Base-by-base conservation (phyloP, 1,140 invertebrate genomes). In the Drosophila busckii region DNA sequence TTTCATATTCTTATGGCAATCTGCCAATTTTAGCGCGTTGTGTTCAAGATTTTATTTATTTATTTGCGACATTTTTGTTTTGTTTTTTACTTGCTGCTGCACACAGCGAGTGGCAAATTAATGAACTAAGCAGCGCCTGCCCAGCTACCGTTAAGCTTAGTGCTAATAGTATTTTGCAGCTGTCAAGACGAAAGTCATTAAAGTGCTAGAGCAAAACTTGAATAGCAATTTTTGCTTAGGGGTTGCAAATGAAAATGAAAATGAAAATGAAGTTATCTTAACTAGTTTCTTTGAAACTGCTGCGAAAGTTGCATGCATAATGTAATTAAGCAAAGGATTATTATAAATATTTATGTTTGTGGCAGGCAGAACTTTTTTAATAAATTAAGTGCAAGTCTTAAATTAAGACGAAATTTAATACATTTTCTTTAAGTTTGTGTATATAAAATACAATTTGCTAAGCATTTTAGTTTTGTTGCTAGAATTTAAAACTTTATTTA, bases 1-100 rank as follows among this genome's bases (percentile, higher is more conserved):
- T 38, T 63, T 63, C 19, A 58, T 58, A 50, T 63, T 58, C 45
- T 59, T 50, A 59, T 44, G 45, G 45, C 40, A 16, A 52, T 40
- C 32, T 59, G 45, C 40, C 54, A 59, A 45, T 59, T 63, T 34
- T 59, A 16, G 25, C 40, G 23, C 45, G 34, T 40, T 25, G 10
- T 58, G 37, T 42, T 37, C n/a, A n/a, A 42, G 37, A 17, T 38
- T 55, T 56, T 40, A 26, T n/a, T 12, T 26, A 56, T 49, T 37
- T 44, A 35, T 53, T 22, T n/a, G n/a, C n/a, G n/a, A n/a, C n/a
- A n/a, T n/a, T 23, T 28, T 9, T n/a, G 10, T n/a, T 2, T 10
- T 9, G 5, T 46, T 7, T 15, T 32, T 10, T 0, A 4, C 1
- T 45, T 31, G 12, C 13, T 2, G 20, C 2, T 10, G 42, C 16